Percentiles rank a stretch among this genome's conserved stretches.
phyloP scores from a whole-genome alignment of 2,797 vertebrate species.

The Syngnathus rostellatus region DNA sequence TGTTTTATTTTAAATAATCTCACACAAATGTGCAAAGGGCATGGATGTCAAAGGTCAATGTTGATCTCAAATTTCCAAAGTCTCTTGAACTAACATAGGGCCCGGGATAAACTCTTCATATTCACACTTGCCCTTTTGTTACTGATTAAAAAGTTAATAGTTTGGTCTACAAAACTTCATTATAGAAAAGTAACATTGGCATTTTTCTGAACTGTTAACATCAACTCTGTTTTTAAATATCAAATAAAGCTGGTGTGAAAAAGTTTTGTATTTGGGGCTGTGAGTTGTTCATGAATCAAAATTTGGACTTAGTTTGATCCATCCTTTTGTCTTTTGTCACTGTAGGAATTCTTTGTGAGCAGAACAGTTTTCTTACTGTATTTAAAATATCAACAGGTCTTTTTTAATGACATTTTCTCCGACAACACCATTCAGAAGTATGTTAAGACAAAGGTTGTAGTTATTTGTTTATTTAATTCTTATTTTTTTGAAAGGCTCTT shows the following conservation, averaged over 20 bases:
- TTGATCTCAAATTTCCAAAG: neutral
- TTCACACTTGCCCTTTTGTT: neutral
- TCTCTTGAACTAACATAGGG: neutral
- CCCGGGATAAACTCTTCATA: too few species aligned
- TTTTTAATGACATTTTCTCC: neutral
- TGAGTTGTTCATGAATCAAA: neutral
- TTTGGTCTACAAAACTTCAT: constrained; percentile 9
- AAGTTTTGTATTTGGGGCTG: neutral
- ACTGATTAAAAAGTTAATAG: constrained; percentile 9
- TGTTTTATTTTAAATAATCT: neutral
- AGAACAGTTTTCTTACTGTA: neutral
- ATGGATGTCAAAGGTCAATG: neutral
- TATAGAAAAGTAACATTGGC: constrained; percentile 7
- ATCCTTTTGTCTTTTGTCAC: neutral
- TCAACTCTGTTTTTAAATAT: constrained; percentile 2
- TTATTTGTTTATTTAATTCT: too few species aligned
- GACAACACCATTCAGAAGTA: neutral
- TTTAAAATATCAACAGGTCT: neutral
- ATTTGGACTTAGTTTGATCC: neutral
- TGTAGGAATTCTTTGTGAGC: neutral
- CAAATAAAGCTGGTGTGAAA: constrained; percentile 6
- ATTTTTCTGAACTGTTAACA: constrained; percentile 18
- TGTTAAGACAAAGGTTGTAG: neutral
- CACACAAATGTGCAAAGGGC: neutral
- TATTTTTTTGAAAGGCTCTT: too few species aligned